Percentiles rank a stretch among this genome's conserved stretches.
phyloP scores from a whole-genome alignment of 2,888 invertebrate species.

The Imbricaverruca yamaguchii region DNA sequence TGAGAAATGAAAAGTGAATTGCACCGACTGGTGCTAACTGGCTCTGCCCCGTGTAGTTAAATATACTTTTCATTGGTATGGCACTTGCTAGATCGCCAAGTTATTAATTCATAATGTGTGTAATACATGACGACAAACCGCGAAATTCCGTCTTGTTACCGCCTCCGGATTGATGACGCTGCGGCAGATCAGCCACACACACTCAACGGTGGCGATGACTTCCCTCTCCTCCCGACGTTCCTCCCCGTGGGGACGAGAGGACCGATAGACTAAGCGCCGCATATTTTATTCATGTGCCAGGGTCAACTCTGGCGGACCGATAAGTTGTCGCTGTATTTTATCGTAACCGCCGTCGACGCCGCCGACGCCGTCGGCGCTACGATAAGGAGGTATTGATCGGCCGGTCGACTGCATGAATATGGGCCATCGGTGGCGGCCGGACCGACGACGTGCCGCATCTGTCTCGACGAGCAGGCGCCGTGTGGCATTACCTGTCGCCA shows the following conservation, averaged over 20 bases:
- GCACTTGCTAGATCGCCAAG: no score
- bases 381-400: constrained; percentile 9
- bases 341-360: not conserved
- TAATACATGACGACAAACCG: no score
- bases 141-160: no score
- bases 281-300: not conserved
- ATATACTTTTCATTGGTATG: no score
- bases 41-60: no score
- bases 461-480: not conserved
- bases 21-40: no score
- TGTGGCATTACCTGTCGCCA: not conserved
- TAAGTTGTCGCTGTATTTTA: not conserved
- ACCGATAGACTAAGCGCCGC: no score
- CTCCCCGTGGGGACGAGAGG: no score
- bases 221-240: not conserved
- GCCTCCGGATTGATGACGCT: no score
- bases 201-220: not conserved
- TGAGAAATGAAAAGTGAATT: no score
- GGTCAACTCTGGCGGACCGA: not conserved
- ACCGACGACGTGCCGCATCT: not conserved
- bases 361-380: not conserved
- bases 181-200: no score
- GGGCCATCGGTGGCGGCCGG: not conserved
- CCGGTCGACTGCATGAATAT: not conserved
- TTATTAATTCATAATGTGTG: no score